Evolutionary conservation across 2,797 vertebrate genomes (phyloP).

Genomic region (Eupleurogrammus muticus): DNA sequence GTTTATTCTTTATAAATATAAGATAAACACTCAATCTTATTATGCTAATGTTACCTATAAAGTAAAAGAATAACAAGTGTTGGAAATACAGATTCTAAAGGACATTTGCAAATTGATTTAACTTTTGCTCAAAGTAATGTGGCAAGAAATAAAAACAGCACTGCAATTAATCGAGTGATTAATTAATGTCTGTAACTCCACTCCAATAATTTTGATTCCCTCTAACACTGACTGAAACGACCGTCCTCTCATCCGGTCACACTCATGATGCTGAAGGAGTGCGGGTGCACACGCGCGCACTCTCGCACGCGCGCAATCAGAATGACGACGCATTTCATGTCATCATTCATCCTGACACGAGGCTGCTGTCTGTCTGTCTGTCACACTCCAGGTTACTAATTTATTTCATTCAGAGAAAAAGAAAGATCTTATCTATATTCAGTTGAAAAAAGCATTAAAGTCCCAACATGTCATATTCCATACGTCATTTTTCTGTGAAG

Average conservation of each 20-base stretch:
- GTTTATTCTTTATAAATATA: background rate
- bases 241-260: background rate
- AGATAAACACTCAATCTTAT: background rate
- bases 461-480: background rate
- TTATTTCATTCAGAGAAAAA: too few relatives aligned
- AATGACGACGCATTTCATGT: conserved; percentile 27
- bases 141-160: background rate
- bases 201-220: background rate
- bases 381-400: background rate
- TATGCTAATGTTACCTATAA: background rate
- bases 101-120: background rate
- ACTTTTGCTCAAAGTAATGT: background rate
- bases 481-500: too few relatives aligned
- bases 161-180: background rate
- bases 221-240: background rate
- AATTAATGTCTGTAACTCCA: background rate
- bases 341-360: conserved; percentile 11
- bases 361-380: background rate
- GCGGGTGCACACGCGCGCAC: background rate
- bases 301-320: background rate
- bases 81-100: background rate
- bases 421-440: too few relatives aligned
- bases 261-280: background rate
- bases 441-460: background rate
- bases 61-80: background rate